phyloP scores from a whole-genome alignment of 2,797 vertebrate species.

The Crax fasciolata region DNA sequence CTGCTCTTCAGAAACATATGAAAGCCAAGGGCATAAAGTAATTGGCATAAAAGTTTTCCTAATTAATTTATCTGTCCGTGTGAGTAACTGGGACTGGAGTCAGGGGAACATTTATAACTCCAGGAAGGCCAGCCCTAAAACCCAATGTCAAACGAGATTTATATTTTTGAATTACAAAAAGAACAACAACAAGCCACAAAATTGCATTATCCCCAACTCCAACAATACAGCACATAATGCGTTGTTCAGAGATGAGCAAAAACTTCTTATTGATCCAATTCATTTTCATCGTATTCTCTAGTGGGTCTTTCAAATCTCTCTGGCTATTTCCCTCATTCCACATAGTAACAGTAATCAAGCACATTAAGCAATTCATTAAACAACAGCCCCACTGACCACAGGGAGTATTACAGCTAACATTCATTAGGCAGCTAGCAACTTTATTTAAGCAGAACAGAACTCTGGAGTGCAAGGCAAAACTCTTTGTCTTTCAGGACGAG shows the following conservation, averaged over 20 bases:
- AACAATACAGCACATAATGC: constrained; percentile 80
- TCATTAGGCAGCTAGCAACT: constrained; percentile 87
- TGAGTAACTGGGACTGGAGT: constrained; percentile 90
- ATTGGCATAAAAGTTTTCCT: constrained; percentile 94
- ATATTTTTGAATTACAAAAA: constrained; percentile 86
- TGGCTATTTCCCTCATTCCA: constrained; percentile 87
- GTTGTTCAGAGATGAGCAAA: constrained; percentile 83
- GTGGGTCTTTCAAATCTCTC: constrained; percentile 88
- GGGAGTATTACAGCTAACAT: constrained; percentile 86
- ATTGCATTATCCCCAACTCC: constrained; percentile 84
- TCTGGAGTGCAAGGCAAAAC: constrained; percentile 68
- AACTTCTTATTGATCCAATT: constrained; percentile 89
- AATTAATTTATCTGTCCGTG: constrained; percentile 96
- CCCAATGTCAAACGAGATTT: constrained; percentile 85
- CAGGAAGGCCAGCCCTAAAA: constrained; percentile 85
- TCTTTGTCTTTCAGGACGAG: constrained; percentile 73
- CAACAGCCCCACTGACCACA: constrained; percentile 87
- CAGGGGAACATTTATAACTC: constrained; percentile 93
- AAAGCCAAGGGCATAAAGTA: constrained; percentile 93
- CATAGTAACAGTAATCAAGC: constrained; percentile 89
- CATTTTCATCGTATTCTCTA: constrained; percentile 89
- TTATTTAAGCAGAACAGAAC: constrained; percentile 84
- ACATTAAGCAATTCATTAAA: constrained; percentile 92
- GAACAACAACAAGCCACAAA: constrained; percentile 84
- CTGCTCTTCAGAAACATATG: constrained; percentile 90